Percentiles rank a stretch among this genome's conserved stretches.
Evolutionary conservation across 2,113 vertebrate genomes (phyloP).

Genomic region (Notiomystis cincta): DNA sequence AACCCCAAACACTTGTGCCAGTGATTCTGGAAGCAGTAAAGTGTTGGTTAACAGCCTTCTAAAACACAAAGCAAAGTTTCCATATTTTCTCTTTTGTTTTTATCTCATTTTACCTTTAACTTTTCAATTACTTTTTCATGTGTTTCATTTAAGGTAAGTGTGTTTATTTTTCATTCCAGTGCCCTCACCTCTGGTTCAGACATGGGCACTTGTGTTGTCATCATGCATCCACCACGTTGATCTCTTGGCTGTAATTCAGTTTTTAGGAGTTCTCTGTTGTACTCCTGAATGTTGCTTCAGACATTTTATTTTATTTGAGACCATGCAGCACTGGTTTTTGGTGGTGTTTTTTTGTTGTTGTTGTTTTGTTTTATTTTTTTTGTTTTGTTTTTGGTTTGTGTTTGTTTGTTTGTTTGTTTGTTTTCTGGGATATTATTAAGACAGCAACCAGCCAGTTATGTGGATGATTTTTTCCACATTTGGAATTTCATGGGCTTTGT

Average conservation of each 20-base stretch:
- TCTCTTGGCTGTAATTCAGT: neutral
- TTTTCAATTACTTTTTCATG: neutral
- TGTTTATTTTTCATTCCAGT: neutral
- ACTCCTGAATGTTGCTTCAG: neutral
- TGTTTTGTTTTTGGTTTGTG: neutral
- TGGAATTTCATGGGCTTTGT: neutral
- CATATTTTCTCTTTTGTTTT: neutral
- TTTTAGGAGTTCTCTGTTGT: neutral
- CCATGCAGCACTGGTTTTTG: accelerated
- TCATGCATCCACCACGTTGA: neutral
- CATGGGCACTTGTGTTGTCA: neutral
- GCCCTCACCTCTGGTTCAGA: neutral
- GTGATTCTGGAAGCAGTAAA: neutral
- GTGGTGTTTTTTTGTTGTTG: neutral
- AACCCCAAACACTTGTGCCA: accelerated
- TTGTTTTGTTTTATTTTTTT: too few species aligned
- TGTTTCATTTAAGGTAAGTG: neutral
- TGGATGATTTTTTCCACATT: neutral
- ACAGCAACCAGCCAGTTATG: neutral
- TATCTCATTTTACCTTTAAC: accelerated
- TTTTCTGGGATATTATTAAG: neutral
- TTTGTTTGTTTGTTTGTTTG: too few species aligned
- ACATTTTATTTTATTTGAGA: neutral
- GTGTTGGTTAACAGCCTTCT: neutral
- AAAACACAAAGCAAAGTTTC: neutral